Evolutionary conservation across 2,113 vertebrate genomes (phyloP).

Genomic region (Pluvialis apricaria): DNA sequence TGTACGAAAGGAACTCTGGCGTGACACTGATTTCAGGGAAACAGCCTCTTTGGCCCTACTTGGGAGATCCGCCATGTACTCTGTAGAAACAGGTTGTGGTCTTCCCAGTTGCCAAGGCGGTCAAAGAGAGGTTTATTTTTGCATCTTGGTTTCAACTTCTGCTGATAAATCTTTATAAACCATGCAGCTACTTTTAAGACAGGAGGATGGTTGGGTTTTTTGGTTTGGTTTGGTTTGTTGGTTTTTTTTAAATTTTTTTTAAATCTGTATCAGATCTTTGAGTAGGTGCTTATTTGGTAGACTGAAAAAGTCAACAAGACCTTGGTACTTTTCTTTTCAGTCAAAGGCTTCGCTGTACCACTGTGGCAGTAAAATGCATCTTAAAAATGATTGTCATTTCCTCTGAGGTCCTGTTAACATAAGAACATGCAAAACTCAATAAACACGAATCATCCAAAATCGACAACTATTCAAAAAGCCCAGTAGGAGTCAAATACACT

Average conservation of each 20-base stretch:
- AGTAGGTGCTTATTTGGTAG: background rate
- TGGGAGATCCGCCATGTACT: background rate
- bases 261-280: background rate
- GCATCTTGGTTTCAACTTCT: background rate
- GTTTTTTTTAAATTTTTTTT: background rate
- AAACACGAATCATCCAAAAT: background rate
- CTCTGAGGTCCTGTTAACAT: background rate
- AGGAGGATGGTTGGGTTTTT: background rate
- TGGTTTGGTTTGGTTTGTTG: background rate
- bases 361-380: background rate
- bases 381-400: background rate
- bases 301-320: constrained; percentile 13
- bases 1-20: background rate
- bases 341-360: background rate
- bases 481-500: background rate
- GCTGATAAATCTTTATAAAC: background rate
- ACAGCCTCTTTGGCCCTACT: background rate
- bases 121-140: background rate
- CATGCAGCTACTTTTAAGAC: background rate
- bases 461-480: background rate
- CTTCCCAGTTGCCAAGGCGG: background rate
- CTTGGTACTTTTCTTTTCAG: background rate
- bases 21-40: background rate
- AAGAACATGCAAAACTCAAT: background rate
- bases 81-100: background rate